These are phyloP conservation scores for Sparus aurata DNA, from an alignment of 2,797 vertebrate species.

Conservation along the genomic window DNA sequence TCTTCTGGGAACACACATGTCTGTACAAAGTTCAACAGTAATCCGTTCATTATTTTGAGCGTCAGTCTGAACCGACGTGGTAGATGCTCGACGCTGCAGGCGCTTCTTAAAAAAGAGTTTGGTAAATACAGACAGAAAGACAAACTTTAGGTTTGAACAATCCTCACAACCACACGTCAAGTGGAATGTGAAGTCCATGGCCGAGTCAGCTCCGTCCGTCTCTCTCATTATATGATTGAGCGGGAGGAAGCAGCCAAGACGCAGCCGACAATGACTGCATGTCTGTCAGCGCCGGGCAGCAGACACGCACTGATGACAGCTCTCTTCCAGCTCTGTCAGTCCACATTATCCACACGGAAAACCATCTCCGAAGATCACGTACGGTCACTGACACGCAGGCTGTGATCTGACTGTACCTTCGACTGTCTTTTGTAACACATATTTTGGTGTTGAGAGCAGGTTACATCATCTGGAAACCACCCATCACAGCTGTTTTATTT, in stretches of 20 bases:
- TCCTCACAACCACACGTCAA: slow-evolving; percentile 38
- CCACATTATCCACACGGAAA: slow-evolving; percentile 38
- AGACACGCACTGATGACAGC: slow-evolving; percentile 41
- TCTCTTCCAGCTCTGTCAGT: slow-evolving; percentile 40
- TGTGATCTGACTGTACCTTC: slow-evolving; percentile 10
- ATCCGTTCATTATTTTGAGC: not conserved
- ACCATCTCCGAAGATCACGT: not conserved
- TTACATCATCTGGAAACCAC: slow-evolving; percentile 48
- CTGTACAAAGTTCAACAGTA: not conserved
- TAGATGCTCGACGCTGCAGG: not conserved
- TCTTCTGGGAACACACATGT: not conserved
- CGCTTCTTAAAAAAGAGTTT: slow-evolving; percentile 10
- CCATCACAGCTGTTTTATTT: slow-evolving; percentile 56
- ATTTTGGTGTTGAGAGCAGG: slow-evolving; percentile 27
- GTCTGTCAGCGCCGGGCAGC: slow-evolving; percentile 60
- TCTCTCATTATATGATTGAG: slow-evolving; percentile 39
- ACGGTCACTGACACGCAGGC: not conserved
- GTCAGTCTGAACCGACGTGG: not conserved
- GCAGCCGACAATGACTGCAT: slow-evolving; percentile 31
- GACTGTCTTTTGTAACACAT: slow-evolving; percentile 6
- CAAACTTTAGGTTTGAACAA: slow-evolving; percentile 23
- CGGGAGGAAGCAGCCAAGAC: slow-evolving; percentile 48
- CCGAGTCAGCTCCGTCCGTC: slow-evolving; percentile 29
- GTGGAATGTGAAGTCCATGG: slow-evolving; percentile 41
- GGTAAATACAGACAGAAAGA: slow-evolving; percentile 12